Evolutionary conservation across 2,888 invertebrate genomes (phyloP), one percentile per base, ranked within the genome.

Genomic region (Coleophora deauratella): DNA sequence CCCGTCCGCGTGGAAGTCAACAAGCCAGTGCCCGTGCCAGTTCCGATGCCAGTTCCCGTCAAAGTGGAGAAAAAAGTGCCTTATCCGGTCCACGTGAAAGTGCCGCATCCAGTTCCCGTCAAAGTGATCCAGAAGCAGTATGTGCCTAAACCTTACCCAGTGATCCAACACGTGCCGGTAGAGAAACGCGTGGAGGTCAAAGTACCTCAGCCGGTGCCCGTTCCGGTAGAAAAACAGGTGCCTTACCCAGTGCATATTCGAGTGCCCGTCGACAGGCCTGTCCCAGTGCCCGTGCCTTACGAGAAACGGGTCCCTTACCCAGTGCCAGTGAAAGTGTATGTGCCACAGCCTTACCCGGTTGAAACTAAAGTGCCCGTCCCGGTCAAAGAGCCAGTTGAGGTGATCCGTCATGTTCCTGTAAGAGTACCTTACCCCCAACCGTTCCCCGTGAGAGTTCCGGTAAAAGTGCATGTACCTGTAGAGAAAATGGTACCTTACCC

Each of bases 1-100:
- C 87, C 86, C 39, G 62, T 84, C 27, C 72, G 77, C 52, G 88
- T 88, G 43, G 78, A 88, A 49, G 82, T 89, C 12, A 88, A 88
- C 36, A 87, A 87, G 45, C 89, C 75, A 37, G 77, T 76, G 45
- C 49, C 74, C 10, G 67, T 80, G 2, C 78, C 58, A 46, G 82
- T 89, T n/a, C 88, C 88, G 34, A 65, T 69, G 32, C 65, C 66
- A n/a, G 66, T 69, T 27, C 65, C 66, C 27, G 61, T 69, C n/a
- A 56, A 58, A 11, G 56, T 62, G 37, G 53, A 54, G 48, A 63
- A 46, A 50, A 52, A 54, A 45, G 69, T 59, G 3, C 46, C 46
- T 2, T 40, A 41, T 3, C 78, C 84, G 9, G 72, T 86, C 13
- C 70, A 69, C 31, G 72, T 85, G 37, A 79, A 72, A 55, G 70